Conservation (phyloP, 2,797 vertebrate genomes). For the Scolopax rusticola region DNA sequence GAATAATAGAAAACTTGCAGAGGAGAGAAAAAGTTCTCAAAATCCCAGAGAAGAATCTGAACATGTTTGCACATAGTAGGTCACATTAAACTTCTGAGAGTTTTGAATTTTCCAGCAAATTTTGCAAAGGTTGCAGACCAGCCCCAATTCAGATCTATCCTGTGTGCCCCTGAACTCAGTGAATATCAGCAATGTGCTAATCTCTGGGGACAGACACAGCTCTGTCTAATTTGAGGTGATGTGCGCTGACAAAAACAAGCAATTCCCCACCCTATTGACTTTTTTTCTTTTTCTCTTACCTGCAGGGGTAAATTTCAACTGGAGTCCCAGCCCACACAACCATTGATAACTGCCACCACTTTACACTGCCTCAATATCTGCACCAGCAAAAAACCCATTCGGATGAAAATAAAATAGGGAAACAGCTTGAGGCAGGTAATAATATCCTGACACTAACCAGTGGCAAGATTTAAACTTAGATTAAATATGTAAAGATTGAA, state of each 20-base stretch:
- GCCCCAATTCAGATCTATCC: background rate
- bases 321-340: no score
- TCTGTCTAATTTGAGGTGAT: background rate
- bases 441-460: background rate
- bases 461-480: background rate
- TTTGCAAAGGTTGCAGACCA: background rate
- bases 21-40: background rate
- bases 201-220: background rate
- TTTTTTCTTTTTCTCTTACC: background rate
- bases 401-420: background rate
- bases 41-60: background rate
- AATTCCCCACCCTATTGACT: background rate
- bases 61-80: background rate
- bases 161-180: background rate
- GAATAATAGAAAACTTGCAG: background rate
- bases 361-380: background rate
- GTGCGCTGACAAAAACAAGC: background rate
- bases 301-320: background rate
- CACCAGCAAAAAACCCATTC: background rate
- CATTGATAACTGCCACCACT: background rate
- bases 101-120: background rate
- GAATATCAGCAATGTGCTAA: background rate
- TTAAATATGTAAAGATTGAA: background rate
- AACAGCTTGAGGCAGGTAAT: background rate
- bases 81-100: background rate